These are phyloP conservation scores for Caenorhabditis briggsae DNA, from an alignment of 1,140 invertebrate species.

Conservation along the genomic window DNA sequence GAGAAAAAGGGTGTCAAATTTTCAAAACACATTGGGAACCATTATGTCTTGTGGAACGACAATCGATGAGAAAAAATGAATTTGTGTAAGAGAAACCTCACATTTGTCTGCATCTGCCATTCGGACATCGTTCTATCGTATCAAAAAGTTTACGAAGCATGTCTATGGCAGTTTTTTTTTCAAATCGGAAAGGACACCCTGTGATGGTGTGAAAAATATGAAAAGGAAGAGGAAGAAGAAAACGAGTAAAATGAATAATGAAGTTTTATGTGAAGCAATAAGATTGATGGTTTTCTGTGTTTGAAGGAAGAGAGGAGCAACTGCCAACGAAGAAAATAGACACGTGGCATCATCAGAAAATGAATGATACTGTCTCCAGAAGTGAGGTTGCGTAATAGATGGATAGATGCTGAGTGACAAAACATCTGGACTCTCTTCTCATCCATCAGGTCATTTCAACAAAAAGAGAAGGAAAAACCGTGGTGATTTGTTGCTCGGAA, in stretches of 20 bases:
- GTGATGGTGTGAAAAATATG: too few relatives aligned
- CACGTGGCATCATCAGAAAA: neutral
- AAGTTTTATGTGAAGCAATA: conserved; percentile 29
- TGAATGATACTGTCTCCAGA: conserved; percentile 16
- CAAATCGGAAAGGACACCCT: too few relatives aligned
- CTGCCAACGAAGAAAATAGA: neutral
- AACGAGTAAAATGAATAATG: conserved; percentile 17
- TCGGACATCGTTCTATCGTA: neutral
- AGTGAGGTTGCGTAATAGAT: neutral
- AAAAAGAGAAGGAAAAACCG: neutral
- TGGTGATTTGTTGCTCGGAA: neutral
- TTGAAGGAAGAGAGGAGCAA: too few relatives aligned
- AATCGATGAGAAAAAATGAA: neutral
- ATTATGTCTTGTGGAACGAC: neutral
- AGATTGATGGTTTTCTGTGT: neutral
- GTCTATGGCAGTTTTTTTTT: too few relatives aligned
- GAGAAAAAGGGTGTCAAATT: conserved; percentile 14
- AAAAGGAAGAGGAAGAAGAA: neutral
- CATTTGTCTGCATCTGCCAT: neutral
- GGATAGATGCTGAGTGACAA: conserved; percentile 12
- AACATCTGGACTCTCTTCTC: neutral
- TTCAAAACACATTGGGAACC: neutral
- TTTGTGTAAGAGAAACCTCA: neutral
- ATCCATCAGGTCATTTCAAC: neutral
- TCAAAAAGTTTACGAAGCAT: neutral